Evolutionary conservation across 2,888 invertebrate genomes (phyloP).

Genomic region (Agapostemon virescens): DNA sequence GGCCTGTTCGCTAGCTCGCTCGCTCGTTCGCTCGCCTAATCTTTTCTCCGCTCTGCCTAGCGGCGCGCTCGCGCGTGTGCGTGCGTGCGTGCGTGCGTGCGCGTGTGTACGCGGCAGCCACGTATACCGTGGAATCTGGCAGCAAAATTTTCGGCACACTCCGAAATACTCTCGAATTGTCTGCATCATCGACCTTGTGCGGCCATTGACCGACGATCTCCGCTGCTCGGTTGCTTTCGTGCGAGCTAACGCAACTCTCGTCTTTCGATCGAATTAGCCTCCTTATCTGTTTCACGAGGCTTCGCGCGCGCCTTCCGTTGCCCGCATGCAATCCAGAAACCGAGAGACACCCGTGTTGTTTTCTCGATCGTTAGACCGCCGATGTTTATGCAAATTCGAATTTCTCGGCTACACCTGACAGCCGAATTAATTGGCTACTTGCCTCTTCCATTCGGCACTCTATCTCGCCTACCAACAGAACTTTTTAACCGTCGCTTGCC

Average conservation of each 20-base stretch:
- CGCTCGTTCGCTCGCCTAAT: constrained; percentile 10
- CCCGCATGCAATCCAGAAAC: constrained; percentile 6
- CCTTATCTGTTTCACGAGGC: constrained; percentile 30
- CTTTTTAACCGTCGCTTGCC: not conserved
- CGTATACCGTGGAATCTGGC: constrained; percentile 13
- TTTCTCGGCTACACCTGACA: not conserved
- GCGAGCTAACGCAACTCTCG: constrained; percentile 22
- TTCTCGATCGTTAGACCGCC: not conserved
- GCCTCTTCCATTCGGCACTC: not conserved
- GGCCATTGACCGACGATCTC: constrained; percentile 77
- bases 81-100: too few species aligned
- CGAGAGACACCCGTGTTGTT: not conserved
- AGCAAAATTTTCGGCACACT: constrained; percentile 17
- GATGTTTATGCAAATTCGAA: not conserved
- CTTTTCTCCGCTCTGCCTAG: not conserved
- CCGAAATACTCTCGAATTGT: constrained; percentile 47
- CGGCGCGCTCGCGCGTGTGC: not conserved
- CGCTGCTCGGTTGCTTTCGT: constrained; percentile 33
- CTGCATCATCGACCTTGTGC: constrained; percentile 76
- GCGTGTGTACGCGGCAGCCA: not conserved
- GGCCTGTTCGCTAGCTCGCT: constrained; percentile 55
- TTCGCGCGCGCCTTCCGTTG: not conserved
- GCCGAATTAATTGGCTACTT: not conserved
- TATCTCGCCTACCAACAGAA: not conserved
- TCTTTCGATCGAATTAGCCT: constrained; percentile 25